These are phyloP conservation scores for Balanococcus diminutus DNA, from an alignment of 2,888 invertebrate species.

Conservation along the genomic window DNA sequence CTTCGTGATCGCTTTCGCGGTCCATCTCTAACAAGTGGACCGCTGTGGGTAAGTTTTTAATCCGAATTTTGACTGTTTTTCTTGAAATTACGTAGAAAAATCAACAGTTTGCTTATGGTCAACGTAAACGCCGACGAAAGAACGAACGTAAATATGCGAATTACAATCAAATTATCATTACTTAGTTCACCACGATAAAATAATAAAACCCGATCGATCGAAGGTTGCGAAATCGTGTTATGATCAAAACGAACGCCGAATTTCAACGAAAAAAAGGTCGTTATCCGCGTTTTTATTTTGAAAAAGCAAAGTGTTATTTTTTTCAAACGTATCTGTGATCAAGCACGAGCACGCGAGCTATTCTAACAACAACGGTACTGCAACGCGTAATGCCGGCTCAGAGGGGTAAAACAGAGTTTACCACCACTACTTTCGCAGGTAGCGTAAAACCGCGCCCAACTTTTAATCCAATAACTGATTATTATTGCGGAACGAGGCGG, in stretches of 20 bases:
- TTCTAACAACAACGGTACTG: neutral
- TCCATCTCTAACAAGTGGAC: constrained; percentile 52
- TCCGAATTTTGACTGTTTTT: constrained; percentile 53
- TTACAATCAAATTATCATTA: neutral
- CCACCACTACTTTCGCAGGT: constrained; percentile 36
- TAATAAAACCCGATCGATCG: neutral
- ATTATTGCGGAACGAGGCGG: neutral
- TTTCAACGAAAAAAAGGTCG: neutral
- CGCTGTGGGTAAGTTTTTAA: constrained; percentile 53
- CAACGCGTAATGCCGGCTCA: constrained; percentile 33
- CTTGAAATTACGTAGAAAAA: neutral
- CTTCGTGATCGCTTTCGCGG: constrained; percentile 53
- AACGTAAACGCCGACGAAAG: neutral
- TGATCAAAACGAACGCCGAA: neutral
- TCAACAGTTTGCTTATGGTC: neutral
- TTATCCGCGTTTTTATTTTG: neutral
- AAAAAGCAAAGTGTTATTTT: neutral
- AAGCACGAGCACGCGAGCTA: constrained; percentile 32
- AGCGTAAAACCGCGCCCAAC: constrained; percentile 48
- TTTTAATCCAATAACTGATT: constrained; percentile 40
- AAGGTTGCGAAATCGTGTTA: neutral
- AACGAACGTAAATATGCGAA: too few species aligned
- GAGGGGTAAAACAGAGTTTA: constrained; percentile 12
- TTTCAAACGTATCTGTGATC: neutral
- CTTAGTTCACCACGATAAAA: neutral